A percentile compares a stretch with the other conserved stretches of the same genome.
phyloP scores from a whole-genome alignment of 2,888 invertebrate genomes.

The Entomobrya proxima region DNA sequence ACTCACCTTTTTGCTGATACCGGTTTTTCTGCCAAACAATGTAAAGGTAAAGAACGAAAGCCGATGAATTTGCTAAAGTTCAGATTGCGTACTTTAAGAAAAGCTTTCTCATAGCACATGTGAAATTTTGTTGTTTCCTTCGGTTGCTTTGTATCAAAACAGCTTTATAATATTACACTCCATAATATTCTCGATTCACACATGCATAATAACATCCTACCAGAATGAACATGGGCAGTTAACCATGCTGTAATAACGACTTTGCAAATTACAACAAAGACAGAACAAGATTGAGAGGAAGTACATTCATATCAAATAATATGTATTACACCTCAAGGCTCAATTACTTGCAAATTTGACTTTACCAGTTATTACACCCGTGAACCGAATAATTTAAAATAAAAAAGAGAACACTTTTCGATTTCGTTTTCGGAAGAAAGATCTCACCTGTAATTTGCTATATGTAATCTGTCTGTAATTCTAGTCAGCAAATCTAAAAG shows the following conservation, averaged over 20 bases:
- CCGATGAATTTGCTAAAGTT: no score
- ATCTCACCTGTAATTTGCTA: no score
- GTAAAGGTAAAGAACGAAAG: no score
- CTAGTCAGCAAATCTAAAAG: no score
- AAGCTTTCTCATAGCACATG: no score
- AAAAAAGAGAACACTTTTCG: neutral
- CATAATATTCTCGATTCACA: neutral
- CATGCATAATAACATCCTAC: neutral
- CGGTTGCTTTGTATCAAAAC: neutral
- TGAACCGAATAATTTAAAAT: neutral
- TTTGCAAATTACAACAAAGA: neutral
- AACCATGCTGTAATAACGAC: neutral
- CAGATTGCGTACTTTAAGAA: no score
- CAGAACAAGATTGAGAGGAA: neutral
- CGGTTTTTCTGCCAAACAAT: no score
- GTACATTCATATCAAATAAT: no score
- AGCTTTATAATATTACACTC: neutral
- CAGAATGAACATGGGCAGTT: neutral
- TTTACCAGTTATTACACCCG: neutral
- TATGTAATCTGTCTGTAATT: no score
- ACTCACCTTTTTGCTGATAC: slow-evolving; percentile 31
- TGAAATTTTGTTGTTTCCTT: neutral
- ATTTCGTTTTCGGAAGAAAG: no score
- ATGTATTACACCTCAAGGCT: neutral
- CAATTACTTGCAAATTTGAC: neutral